These are phyloP conservation scores for Hybognathus amarus DNA, from an alignment of 2,797 vertebrate genomes.

Conservation along the genomic window DNA sequence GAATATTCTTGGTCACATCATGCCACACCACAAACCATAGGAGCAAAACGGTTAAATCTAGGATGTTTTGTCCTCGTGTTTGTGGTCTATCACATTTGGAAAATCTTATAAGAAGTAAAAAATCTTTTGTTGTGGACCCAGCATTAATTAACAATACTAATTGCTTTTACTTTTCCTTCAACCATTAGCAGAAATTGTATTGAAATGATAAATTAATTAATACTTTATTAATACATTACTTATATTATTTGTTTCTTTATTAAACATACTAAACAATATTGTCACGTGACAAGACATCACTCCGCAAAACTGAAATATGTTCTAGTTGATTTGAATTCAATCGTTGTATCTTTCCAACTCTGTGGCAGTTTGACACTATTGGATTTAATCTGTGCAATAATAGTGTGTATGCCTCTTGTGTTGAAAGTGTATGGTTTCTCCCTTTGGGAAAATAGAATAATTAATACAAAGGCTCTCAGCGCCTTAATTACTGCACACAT, in stretches of 20 bases:
- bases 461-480: slow-evolving; percentile 26
- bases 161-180: not conserved
- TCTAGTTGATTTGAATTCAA: not conserved
- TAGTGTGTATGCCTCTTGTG: not conserved
- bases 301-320: not conserved
- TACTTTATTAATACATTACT: not conserved
- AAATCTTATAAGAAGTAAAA: too few relatives aligned
- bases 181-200: not conserved
- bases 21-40: too few relatives aligned
- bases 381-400: slow-evolving; percentile 12
- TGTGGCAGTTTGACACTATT: not conserved
- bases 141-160: too few relatives aligned
- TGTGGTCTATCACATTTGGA: too few relatives aligned
- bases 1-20: too few relatives aligned
- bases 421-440: slow-evolving; percentile 15
- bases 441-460: slow-evolving; percentile 43
- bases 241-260: not conserved
- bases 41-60: too few relatives aligned
- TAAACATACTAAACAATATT: not conserved
- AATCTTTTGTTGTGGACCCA: too few relatives aligned
- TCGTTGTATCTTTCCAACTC: not conserved
- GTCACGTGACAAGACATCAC: not conserved
- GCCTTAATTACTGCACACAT: slow-evolving; percentile 47
- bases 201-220: too few relatives aligned
- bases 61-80: too few relatives aligned